These are phyloP conservation scores for Spinibarbus caldwelli DNA, from an alignment of 2,797 vertebrate species.

Conservation along the genomic window DNA sequence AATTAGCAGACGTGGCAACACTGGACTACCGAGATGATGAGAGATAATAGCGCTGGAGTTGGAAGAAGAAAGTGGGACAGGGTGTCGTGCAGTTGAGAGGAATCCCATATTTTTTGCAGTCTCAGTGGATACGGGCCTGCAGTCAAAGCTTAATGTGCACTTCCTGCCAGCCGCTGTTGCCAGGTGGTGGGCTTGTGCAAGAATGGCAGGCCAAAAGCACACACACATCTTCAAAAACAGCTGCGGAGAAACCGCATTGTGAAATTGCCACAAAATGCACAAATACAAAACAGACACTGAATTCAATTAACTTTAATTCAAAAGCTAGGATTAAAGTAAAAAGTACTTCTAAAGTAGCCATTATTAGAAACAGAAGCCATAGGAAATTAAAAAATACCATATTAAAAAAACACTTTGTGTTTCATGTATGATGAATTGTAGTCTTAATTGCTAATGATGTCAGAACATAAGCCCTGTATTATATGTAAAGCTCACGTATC, in stretches of 20 bases:
- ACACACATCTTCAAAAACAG: constrained; percentile 28
- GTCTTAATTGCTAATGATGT: not conserved
- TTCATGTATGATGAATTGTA: not conserved
- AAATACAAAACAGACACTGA: not conserved
- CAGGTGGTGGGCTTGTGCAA: constrained; percentile 43
- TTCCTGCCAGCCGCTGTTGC: constrained; percentile 24
- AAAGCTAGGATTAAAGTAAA: not conserved
- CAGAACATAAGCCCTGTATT: not conserved
- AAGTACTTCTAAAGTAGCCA: not conserved
- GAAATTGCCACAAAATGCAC: not conserved
- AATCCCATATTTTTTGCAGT: constrained; percentile 45
- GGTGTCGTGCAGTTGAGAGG: not conserved
- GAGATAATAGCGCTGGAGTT: not conserved
- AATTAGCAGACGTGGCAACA: not conserved
- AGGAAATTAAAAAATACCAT: too few relatives aligned
- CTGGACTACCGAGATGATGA: not conserved
- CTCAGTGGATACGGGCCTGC: constrained; percentile 27
- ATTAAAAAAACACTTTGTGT: too few relatives aligned
- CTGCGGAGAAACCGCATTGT: constrained; percentile 1
- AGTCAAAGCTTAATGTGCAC: constrained; percentile 44
- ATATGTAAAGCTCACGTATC: not conserved
- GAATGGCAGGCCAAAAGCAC: not conserved
- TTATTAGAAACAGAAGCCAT: not conserved
- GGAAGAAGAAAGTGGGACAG: constrained; percentile 16
- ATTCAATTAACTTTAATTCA: not conserved